Percentiles rank a stretch among this genome's conserved stretches.
Conservation (phyloP, 2,888 invertebrate species). For the Sinelater perroti region DNA sequence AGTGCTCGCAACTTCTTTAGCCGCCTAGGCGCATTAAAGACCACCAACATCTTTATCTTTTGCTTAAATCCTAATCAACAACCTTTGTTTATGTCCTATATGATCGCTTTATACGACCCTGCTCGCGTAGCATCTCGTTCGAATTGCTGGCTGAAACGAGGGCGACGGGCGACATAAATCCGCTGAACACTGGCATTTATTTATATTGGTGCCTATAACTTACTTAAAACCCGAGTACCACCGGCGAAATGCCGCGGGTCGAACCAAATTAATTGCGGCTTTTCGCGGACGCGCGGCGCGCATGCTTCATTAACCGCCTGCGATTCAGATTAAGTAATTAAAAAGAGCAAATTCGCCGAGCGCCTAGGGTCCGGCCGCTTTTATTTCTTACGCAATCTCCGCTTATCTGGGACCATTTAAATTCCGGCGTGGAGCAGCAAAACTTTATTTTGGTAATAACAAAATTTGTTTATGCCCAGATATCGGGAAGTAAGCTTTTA, state of each 20-base stretch:
- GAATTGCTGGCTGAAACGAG: constrained; percentile 53
- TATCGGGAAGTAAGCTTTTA: no score
- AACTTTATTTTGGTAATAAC: no score
- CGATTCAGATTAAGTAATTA: constrained; percentile 4
- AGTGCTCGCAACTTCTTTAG: constrained; percentile 4
- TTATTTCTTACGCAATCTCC: no score
- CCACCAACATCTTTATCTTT: constrained; percentile 56
- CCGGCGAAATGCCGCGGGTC: constrained; percentile 40
- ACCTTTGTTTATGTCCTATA: constrained; percentile 58
- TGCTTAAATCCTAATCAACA: constrained; percentile 59
- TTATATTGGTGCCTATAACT: constrained; percentile 55
- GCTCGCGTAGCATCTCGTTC: constrained; percentile 54
- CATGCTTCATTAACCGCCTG: constrained; percentile 4
- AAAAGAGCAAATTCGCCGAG: not conserved
- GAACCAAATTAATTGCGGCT: constrained; percentile 38
- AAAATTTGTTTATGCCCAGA: no score
- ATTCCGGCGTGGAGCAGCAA: no score
- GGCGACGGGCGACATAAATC: constrained; percentile 52
- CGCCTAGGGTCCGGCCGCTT: no score
- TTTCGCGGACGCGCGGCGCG: not conserved
- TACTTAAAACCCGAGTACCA: constrained; percentile 44
- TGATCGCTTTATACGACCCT: constrained; percentile 51
- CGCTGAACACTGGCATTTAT: constrained; percentile 57
- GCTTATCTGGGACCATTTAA: no score
- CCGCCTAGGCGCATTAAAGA: constrained; percentile 40